Evolutionary conservation across 2,888 invertebrate genomes (phyloP).

Genomic region (Brachyptera putata): DNA sequence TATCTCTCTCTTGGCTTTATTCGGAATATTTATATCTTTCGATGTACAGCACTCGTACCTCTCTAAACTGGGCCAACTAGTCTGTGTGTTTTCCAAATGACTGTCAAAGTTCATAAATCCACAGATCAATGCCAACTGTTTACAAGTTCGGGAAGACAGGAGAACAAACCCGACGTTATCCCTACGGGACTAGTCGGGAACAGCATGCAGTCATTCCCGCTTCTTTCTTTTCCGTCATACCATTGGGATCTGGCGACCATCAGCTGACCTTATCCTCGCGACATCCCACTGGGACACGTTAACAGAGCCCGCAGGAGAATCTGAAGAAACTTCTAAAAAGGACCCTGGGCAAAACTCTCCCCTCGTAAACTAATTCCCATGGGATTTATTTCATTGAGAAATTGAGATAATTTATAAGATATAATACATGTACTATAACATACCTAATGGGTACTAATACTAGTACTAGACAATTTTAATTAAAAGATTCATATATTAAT

Average conservation of each 20-base stretch:
- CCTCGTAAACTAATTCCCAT: conserved; percentile 28
- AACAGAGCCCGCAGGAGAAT: conserved; percentile 11
- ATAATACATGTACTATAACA: background rate
- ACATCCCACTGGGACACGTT: background rate
- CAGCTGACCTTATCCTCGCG: conserved; percentile 40
- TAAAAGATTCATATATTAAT: conserved; percentile 5
- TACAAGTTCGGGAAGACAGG: background rate
- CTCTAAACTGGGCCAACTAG: too few relatives aligned
- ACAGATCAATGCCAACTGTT: background rate
- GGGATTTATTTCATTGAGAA: conserved; percentile 31
- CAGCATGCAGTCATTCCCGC: background rate
- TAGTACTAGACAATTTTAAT: background rate
- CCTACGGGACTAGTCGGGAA: background rate
- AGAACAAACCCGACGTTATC: too few relatives aligned
- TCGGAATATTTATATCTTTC: too few relatives aligned
- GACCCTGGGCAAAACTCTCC: conserved; percentile 29
- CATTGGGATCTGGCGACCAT: conserved; percentile 27
- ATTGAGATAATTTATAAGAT: conserved; percentile 21
- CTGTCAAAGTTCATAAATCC: too few relatives aligned
- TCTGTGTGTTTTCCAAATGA: too few relatives aligned
- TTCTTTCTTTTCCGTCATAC: conserved; percentile 6
- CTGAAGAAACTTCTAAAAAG: conserved; percentile 29
- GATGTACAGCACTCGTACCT: too few relatives aligned
- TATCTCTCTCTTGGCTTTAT: too few relatives aligned
- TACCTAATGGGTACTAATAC: background rate